These are phyloP conservation scores for Harpalus rufipes DNA, from an alignment of 2,888 invertebrate genomes.

Conservation along the genomic window DNA sequence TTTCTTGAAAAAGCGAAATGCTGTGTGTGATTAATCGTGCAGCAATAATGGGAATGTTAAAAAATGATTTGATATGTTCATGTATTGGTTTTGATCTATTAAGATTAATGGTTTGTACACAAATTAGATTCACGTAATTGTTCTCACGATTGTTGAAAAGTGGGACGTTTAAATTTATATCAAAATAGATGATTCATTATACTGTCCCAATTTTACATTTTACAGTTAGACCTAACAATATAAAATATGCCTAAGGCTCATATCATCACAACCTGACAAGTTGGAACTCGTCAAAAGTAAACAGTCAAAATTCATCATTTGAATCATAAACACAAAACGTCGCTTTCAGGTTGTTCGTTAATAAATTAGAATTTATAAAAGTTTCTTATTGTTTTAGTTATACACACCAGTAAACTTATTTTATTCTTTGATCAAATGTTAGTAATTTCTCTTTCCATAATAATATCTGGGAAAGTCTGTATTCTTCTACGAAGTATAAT, in stretches of 20 bases:
- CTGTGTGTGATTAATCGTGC: constrained; percentile 51
- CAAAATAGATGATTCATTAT: background rate
- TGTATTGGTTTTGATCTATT: constrained; percentile 22
- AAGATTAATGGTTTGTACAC: constrained; percentile 29
- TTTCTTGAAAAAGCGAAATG: constrained; percentile 46
- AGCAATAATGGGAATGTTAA: constrained; percentile 32
- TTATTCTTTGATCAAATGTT: background rate
- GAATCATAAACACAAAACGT: too few relatives aligned
- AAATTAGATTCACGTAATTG: constrained; percentile 15
- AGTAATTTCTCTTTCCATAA: background rate
- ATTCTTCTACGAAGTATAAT: background rate
- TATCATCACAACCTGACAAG: too few relatives aligned
- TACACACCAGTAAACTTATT: too few relatives aligned
- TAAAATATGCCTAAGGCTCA: too few relatives aligned
- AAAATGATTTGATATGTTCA: constrained; percentile 43
- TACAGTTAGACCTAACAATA: too few relatives aligned
- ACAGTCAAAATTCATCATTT: too few relatives aligned
- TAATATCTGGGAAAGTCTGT: background rate
- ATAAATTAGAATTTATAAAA: background rate
- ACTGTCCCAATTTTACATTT: constrained; percentile 18
- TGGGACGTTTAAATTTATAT: constrained; percentile 20
- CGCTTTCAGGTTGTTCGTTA: background rate
- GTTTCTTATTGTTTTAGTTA: background rate
- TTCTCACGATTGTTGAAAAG: constrained; percentile 5
- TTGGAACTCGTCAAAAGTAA: too few relatives aligned